These are phyloP conservation scores for Cyaniris semiargus DNA, from an alignment of 2,888 invertebrate species.

Conservation along the genomic window DNA sequence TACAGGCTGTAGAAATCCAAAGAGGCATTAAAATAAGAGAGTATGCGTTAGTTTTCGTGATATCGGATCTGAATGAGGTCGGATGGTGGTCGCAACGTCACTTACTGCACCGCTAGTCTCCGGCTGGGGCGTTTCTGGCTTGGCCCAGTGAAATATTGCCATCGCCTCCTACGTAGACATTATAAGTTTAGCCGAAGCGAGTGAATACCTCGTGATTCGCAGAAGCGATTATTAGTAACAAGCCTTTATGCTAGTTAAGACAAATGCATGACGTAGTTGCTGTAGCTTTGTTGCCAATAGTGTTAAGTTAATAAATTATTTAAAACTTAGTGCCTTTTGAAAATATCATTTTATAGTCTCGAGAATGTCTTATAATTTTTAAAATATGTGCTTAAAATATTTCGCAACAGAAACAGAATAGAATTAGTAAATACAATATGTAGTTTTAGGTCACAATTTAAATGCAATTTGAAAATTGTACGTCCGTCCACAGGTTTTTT, in stretches of 20 bases:
- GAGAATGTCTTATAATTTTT: neutral
- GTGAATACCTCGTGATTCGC: slow-evolving; percentile 41
- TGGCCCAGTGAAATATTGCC: slow-evolving; percentile 71
- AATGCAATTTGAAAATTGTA: neutral
- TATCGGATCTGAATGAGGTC: slow-evolving; percentile 57
- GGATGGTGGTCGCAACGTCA: slow-evolving; percentile 58
- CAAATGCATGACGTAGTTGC: neutral
- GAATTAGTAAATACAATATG: neutral
- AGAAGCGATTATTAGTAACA: slow-evolving; percentile 40
- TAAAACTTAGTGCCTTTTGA: neutral
- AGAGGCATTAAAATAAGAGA: slow-evolving; percentile 73
- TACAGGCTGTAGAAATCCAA: slow-evolving; percentile 76
- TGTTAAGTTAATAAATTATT: neutral
- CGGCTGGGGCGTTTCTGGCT: slow-evolving; percentile 67
- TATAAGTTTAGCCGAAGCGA: slow-evolving; percentile 61
- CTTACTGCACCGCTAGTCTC: slow-evolving; percentile 76
- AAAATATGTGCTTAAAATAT: neutral
- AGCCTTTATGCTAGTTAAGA: neutral
- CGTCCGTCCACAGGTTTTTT: neutral
- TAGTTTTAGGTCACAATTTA: neutral
- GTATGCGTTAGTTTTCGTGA: slow-evolving; percentile 76
- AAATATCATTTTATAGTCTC: neutral
- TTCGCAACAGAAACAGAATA: neutral
- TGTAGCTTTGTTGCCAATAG: neutral
- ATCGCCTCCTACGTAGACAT: slow-evolving; percentile 75